Evolutionary conservation across 2,888 invertebrate genomes (phyloP).

Genomic region (Tenodera sinensis): DNA sequence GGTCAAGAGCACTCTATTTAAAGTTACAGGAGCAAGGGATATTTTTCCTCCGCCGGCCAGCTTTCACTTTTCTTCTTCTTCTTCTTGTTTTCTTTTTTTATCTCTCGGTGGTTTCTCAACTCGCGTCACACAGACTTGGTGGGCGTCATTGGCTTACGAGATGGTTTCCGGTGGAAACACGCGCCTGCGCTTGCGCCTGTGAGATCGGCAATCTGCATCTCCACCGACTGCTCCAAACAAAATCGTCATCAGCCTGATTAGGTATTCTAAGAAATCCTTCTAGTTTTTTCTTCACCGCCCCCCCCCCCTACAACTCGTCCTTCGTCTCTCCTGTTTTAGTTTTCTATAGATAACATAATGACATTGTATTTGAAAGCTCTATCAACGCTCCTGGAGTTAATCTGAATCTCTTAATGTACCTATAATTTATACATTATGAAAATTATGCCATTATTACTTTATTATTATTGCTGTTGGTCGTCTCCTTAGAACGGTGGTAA

Average conservation of each 20-base stretch:
- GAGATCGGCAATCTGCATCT: not conserved
- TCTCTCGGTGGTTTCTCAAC: not conserved
- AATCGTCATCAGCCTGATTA: not conserved
- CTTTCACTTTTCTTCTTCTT: not conserved
- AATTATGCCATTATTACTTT: too few relatives aligned
- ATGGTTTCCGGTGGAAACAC: not conserved
- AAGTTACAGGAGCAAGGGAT: not conserved
- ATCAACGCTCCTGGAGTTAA: too few relatives aligned
- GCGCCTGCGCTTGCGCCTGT: not conserved
- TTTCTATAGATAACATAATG: too few relatives aligned
- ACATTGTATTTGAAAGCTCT: too few relatives aligned
- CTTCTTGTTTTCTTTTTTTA: not conserved
- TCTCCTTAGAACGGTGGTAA: too few relatives aligned
- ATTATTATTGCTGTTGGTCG: too few relatives aligned
- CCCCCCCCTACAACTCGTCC: too few relatives aligned
- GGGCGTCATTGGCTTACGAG: not conserved
- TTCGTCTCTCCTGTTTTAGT: too few relatives aligned
- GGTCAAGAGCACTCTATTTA: constrained; percentile 6
- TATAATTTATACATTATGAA: too few relatives aligned
- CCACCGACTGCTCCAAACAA: not conserved
- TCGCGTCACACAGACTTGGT: not conserved
- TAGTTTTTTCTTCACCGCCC: too few relatives aligned
- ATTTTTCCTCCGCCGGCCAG: not conserved
- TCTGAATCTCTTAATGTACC: too few relatives aligned
- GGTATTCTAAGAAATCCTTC: not conserved